Evolutionary conservation across 2,113 vertebrate genomes (phyloP).

Genomic region (Ammodytes dubius): DNA sequence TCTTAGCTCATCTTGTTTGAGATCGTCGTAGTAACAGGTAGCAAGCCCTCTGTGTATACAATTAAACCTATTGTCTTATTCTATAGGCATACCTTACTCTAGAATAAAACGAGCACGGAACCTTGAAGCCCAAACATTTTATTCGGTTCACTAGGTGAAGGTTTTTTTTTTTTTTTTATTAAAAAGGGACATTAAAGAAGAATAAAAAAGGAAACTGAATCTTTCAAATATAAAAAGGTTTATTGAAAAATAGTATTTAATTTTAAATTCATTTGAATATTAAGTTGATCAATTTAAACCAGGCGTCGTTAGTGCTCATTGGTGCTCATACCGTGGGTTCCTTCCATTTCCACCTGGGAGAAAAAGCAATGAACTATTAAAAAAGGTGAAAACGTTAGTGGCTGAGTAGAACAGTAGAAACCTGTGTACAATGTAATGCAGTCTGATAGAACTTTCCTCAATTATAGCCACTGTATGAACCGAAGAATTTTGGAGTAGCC

Average conservation of each 20-base stretch:
- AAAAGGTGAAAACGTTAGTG: not conserved
- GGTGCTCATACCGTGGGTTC: conserved; percentile 7
- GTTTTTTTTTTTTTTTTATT: too few relatives aligned
- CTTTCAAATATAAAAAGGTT: not conserved
- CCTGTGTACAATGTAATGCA: not conserved
- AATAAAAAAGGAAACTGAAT: too few relatives aligned
- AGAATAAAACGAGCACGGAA: not conserved
- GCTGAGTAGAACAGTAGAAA: not conserved
- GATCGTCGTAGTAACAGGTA: not conserved
- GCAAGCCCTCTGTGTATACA: too few relatives aligned
- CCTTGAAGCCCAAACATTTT: not conserved
- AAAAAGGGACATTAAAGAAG: too few relatives aligned
- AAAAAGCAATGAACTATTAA: not conserved
- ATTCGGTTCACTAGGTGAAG: not conserved
- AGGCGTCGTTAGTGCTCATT: not conserved
- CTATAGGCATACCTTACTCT: not conserved
- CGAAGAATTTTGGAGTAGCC: too few relatives aligned
- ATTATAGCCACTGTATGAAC: not conserved
- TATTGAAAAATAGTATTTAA: conserved; percentile 25
- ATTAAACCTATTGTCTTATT: too few relatives aligned
- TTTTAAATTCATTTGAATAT: conserved; percentile 26
- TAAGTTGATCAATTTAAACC: conserved; percentile 30
- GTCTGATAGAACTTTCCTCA: not conserved
- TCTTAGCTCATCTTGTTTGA: not conserved
- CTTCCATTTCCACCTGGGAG: conserved; percentile 57